Conservation (phyloP, 2,113 vertebrate species). For the Eurypyga helias region DNA sequence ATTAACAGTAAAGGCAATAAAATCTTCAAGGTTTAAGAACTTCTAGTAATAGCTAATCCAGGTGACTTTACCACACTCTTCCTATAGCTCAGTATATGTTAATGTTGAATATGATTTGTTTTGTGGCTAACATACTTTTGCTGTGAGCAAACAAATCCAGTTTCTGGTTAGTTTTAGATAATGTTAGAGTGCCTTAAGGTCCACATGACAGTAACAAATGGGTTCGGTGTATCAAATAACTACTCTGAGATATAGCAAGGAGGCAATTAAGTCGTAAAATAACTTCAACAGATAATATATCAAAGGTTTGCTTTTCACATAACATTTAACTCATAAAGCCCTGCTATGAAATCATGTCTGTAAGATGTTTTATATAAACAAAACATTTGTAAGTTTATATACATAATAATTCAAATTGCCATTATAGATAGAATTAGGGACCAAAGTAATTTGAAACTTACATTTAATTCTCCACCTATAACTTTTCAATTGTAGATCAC, state of each 20-base stretch:
- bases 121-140: conserved; percentile 13
- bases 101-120: neutral
- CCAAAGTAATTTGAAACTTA: neutral
- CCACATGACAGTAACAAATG: neutral
- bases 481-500: neutral
- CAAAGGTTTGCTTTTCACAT: neutral
- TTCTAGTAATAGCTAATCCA: conserved; percentile 26
- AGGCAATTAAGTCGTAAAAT: conserved; percentile 13
- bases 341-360: neutral
- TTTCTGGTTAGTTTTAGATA: conserved; percentile 23
- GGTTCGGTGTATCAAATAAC: neutral
- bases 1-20: conserved; percentile 34
- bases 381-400: conserved; percentile 5
- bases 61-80: conserved; percentile 12
- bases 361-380: neutral
- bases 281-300: neutral
- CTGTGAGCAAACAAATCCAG: conserved; percentile 20
- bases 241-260: neutral
- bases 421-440: neutral
- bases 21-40: neutral
- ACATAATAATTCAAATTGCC: neutral
- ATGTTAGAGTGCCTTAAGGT: neutral
- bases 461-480: neutral
- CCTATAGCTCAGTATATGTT: neutral
- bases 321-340: neutral